Conservation (phyloP, 2,113 vertebrate genomes). For the Nannospalax galili region DNA sequence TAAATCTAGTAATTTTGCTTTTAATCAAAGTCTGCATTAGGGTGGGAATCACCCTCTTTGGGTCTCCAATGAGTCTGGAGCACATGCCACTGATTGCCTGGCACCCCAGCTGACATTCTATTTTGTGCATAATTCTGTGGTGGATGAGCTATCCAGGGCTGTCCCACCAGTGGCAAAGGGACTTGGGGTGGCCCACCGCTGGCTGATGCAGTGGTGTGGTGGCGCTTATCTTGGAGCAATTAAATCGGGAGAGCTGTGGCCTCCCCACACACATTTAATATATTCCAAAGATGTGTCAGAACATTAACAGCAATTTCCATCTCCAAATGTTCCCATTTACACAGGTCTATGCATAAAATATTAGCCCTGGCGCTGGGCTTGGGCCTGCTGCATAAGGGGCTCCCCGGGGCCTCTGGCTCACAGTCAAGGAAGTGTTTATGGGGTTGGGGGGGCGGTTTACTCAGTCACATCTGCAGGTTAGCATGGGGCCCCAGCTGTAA, state of each 20-base stretch:
- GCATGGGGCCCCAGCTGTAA: fast-evolving
- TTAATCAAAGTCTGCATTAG: constrained; percentile 57
- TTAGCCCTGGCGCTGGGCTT: constrained; percentile 13
- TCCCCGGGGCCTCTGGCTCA: not conserved
- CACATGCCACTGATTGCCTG: not conserved
- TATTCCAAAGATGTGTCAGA: constrained; percentile 74
- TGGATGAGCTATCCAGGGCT: not conserved
- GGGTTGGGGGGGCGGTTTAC: not conserved
- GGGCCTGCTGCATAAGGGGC: not conserved
- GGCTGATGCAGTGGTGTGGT: constrained; percentile 4
- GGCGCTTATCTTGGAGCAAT: constrained; percentile 52
- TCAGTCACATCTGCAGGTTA: not conserved
- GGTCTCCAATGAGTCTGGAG: not conserved
- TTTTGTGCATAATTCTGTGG: constrained; percentile 22
- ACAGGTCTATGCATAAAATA: constrained; percentile 75
- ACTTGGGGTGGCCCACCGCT: fast-evolving
- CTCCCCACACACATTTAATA: constrained; percentile 41
- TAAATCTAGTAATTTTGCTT: constrained; percentile 71
- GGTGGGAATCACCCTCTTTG: not conserved
- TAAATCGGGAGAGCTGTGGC: constrained; percentile 48
- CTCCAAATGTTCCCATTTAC: constrained; percentile 73
- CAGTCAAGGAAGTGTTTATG: not conserved
- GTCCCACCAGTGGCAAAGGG: fast-evolving
- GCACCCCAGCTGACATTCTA: not conserved
- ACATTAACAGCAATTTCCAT: constrained; percentile 71